Base-by-base conservation (phyloP, 2,888 invertebrate species). In the Atethmia centrago region DNA sequence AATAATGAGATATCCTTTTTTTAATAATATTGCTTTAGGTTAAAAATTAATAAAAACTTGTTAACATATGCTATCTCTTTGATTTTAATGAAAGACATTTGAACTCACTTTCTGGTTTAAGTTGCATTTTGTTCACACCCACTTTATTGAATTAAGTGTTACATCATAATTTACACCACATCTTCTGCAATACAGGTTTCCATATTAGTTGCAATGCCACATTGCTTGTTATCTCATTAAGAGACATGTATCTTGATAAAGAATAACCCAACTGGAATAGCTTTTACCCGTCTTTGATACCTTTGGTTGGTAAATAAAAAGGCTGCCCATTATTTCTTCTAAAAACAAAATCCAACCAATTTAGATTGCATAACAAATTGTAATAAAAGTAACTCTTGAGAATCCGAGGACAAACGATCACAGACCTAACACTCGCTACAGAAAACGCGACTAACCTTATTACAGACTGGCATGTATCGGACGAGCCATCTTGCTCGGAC, bases 301-400 rank as follows among this genome's bases (percentile, higher is more conserved):
- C 4, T 36, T 36, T 74, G 25, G 36, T 47, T 28, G 12, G 25
- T 4, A 21, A 73, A 9, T 36, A 42, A 40, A 31, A 71, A 19
- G 0, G 7, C 1, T 42, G 21, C 3, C 14, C 7, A 47, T 49
- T 40, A 28, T 21, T 28, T 71, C 4, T 69, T 16, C 8, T 31
- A 42, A 28, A 28, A 21, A n/a, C 2, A 49, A 16, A 21, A 40
- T 71, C 10, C 16, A 21, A 49, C 47, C 25, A 51, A 40, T 72
- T 71, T 42, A 40, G 9, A 70, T 73, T 73, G 28, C 51, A n/a
- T 9, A 73, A 70, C 42, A n/a, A 16, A 25, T 71, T 36, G 19
- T 25, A 31, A 21, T 12, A 51, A n/a, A 19, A n/a, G 3, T 31
- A n/a, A 3, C 19, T 42, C 5, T 19, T 14, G 12, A 31, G n/a